These are phyloP conservation scores for Cryptoprocta ferox DNA, from an alignment of 2,797 vertebrate species.

Conservation along the genomic window DNA sequence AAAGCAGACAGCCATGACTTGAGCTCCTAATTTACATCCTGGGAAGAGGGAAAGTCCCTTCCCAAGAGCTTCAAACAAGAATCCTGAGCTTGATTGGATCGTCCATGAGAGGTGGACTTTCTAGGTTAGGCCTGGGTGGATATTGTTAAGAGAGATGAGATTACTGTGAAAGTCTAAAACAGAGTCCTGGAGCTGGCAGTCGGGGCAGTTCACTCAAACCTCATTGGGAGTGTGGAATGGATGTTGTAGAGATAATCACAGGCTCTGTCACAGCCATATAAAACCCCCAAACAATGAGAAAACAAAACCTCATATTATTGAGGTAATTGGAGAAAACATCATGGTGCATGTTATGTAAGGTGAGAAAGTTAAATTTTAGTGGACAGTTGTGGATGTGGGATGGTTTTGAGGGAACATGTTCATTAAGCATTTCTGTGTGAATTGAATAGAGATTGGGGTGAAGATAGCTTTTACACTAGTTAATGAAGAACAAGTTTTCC, in stretches of 20 bases:
- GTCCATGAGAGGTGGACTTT: background rate
- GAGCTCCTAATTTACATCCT: background rate
- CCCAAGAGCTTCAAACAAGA: background rate
- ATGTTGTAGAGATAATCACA: background rate
- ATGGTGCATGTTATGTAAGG: background rate
- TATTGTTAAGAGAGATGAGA: background rate
- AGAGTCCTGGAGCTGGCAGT: background rate
- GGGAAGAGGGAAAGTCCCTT: background rate
- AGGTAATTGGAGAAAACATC: background rate
- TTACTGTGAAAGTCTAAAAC: background rate
- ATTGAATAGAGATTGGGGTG: background rate
- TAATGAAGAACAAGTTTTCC: background rate
- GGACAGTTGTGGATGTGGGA: background rate
- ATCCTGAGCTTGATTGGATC: background rate
- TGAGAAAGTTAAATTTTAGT: background rate
- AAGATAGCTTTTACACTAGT: background rate
- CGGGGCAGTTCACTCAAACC: background rate
- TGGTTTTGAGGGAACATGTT: background rate
- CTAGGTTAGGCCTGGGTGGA: background rate
- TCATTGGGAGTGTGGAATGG: background rate
- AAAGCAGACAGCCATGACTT: background rate
- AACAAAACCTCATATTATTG: background rate
- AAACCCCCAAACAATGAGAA: background rate
- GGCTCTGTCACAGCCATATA: background rate
- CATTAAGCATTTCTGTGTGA: background rate